Conservation (phyloP, 2,113 vertebrate species). For the Urocitellus parryii region DNA sequence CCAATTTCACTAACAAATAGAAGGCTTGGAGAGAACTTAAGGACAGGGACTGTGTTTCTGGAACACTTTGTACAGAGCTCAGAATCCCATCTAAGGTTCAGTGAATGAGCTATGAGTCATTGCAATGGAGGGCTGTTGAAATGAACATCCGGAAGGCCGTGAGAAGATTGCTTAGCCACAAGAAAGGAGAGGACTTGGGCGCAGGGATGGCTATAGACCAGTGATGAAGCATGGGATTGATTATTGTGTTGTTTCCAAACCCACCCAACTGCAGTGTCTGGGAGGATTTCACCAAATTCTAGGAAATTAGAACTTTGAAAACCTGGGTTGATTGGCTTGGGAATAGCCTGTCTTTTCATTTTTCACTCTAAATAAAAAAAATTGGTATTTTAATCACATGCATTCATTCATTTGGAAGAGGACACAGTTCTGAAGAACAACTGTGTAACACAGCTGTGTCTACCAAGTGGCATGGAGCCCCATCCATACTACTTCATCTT, state of each 20-base stretch:
- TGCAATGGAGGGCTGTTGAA: neutral
- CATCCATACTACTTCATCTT: neutral
- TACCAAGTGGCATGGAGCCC: neutral
- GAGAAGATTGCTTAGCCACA: neutral
- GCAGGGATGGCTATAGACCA: neutral
- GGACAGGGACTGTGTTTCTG: neutral
- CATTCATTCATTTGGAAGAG: conserved; percentile 21
- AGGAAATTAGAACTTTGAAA: conserved; percentile 51
- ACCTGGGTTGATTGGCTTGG: neutral
- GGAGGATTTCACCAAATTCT: conserved; percentile 43
- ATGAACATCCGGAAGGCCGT: neutral
- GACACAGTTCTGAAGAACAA: neutral
- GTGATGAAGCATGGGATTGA: neutral
- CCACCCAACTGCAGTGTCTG: conserved; percentile 3
- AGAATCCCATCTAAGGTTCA: conserved; percentile 24
- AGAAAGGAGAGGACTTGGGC: neutral
- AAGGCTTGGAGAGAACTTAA: conserved; percentile 27
- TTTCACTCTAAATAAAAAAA: conserved; percentile 43
- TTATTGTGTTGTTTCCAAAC: conserved; percentile 34
- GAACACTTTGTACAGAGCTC: conserved; percentile 29
- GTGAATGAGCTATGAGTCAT: conserved; percentile 62
- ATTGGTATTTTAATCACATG: neutral
- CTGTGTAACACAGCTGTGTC: neutral
- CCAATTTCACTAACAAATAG: neutral
- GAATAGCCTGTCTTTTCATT: neutral